Evolutionary conservation across 2,113 vertebrate species (phyloP), one percentile per base, ranked within the genome.

Genomic region (Dolichallabes microphthalmus): DNA sequence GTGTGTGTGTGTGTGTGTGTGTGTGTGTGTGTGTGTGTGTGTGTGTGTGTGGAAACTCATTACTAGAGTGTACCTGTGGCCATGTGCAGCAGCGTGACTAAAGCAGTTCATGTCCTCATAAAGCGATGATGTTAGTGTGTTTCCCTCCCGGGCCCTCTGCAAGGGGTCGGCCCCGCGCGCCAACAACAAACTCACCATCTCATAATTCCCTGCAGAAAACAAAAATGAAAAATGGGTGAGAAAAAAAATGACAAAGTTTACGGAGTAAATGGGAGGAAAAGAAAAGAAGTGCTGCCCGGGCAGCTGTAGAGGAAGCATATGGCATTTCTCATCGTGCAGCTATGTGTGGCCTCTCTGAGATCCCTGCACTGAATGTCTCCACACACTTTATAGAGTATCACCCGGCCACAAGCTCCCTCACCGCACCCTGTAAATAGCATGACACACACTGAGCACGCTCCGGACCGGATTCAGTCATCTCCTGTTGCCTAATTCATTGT

Each of bases 61-160:
- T 66, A 30, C 25, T 52, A 32, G 68, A 14, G 57, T 84, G 2
- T 91, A 99, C 98, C 98, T 97, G 95, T 99, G 98, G 82, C 98
- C 98, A 0, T 99, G 98, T 19, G 98, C 96, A 0, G 98, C 97
- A 0, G 98, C 97, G 52, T 98, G 97, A 87, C 98, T 99, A 94
- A 99, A 99, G 93, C 98, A 99, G 87, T 99, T 99, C 97, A 99
- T 99, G 30, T 97, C 96, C 87, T 99, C 97, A 0, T 98, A 96
- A 1, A 99, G 96, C 0, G 97, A 96, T 0, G 97, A 95, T 0
- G 96, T 96, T 86, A 99, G 94, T 0, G 96, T 95, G 0, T 95
- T 96, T 88, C 96, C 94, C 22, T 97, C 96, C 0, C 96, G 91
- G 91, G 95, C 94, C 88, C 95, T 97, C 66, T 97, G 94, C 69